Evolutionary conservation across 2,888 invertebrate genomes (phyloP).

Genomic region (Apamea anceps): DNA sequence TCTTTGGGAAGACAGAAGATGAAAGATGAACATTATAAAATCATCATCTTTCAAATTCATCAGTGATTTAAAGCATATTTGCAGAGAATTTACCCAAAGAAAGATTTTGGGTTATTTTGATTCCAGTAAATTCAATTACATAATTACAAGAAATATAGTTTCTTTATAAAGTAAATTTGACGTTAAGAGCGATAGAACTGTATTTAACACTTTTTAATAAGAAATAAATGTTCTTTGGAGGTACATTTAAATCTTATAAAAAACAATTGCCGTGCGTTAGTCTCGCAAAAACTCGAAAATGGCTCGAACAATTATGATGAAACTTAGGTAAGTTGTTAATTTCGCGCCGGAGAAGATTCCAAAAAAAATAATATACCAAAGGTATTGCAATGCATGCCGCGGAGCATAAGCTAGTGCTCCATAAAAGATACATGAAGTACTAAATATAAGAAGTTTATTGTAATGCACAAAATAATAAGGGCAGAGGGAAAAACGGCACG

Average conservation of each 20-base stretch:
- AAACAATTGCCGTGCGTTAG: neutral
- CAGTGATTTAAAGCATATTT: neutral
- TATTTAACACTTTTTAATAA: neutral
- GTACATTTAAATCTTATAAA: neutral
- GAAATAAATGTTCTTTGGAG: neutral
- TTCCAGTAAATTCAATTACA: neutral
- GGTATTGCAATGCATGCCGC: neutral
- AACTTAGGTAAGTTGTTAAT: neutral
- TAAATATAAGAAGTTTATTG: constrained; percentile 13
- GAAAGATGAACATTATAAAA: too few relatives aligned
- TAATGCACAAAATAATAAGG: constrained; percentile 20
- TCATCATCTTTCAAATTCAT: too few relatives aligned
- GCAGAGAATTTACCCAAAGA: neutral
- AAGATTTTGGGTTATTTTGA: neutral
- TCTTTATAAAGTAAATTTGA: neutral
- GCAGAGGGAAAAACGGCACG: constrained; percentile 4
- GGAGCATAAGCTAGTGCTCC: neutral
- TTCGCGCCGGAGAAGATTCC: neutral
- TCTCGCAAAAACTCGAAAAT: neutral
- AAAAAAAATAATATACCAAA: neutral
- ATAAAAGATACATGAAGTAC: constrained; percentile 8
- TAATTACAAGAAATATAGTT: neutral
- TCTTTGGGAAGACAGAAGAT: neutral
- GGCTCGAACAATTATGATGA: neutral
- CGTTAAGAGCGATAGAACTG: neutral